These are phyloP conservation scores for Podotricha telesiphe DNA, from an alignment of 2,888 invertebrate species.

Conservation along the genomic window DNA sequence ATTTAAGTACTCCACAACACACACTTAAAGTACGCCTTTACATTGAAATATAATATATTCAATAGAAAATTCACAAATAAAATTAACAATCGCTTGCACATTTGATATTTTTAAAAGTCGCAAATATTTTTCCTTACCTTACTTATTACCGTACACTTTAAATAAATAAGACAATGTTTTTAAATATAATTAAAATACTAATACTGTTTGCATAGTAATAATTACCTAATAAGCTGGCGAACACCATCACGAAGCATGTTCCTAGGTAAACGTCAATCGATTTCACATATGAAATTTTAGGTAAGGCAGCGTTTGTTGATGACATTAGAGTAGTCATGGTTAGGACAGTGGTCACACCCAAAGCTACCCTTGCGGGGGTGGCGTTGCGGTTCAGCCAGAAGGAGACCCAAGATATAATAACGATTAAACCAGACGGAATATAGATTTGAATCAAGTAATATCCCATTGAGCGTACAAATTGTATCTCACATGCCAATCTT, in stretches of 20 bases:
- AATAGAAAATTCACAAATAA: slow-evolving; percentile 31
- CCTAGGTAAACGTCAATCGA: slow-evolving; percentile 98
- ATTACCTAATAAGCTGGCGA: slow-evolving; percentile 97
- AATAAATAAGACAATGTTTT: no score
- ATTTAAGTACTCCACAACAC: slow-evolving; percentile 27
- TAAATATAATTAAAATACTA: no score
- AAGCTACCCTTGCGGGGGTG: slow-evolving; percentile 95
- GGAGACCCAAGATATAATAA: slow-evolving; percentile 98
- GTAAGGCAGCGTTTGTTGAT: slow-evolving; percentile 97
- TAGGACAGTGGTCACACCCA: slow-evolving; percentile 97
- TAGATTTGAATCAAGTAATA: slow-evolving; percentile 99
- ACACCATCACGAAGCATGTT: slow-evolving; percentile 99
- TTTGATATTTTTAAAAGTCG: slow-evolving; percentile 6
- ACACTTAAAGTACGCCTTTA: slow-evolving; percentile 20
- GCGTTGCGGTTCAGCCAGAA: slow-evolving; percentile 98
- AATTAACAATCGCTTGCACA: slow-evolving; percentile 45
- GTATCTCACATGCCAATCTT: slow-evolving; percentile 97
- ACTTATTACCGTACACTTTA: not conserved
- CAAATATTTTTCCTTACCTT: not conserved
- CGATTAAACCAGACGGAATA: slow-evolving; percentile 98
- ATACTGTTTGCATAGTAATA: not conserved
- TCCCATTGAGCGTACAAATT: slow-evolving; percentile 98
- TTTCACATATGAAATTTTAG: slow-evolving; percentile 99
- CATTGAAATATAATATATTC: slow-evolving; percentile 4
- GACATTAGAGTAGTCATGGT: slow-evolving; percentile 99